Evolutionary conservation across 1,140 invertebrate species (phyloP), one percentile per base, ranked within the genome.

Genomic region (Drepana arcuata): DNA sequence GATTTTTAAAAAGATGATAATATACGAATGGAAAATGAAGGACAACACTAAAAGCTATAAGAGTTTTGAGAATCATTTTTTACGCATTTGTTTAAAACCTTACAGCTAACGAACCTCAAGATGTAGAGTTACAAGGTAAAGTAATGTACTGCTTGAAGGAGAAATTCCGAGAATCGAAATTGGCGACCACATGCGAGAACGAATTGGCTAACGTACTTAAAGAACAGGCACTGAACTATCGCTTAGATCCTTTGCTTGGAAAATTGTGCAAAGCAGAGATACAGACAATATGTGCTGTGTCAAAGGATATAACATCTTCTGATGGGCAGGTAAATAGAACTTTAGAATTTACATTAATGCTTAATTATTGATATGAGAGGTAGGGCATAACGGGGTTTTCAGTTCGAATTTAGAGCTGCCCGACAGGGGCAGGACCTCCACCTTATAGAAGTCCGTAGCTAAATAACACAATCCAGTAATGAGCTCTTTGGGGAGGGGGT

Each of bases 211-310:
- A 87, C 47, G 88, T 96, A 32, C 86, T 97, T 21, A 89, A 92
- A 71, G 94, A 96, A 65, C 92, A 94, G 55, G 94, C 94, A 2
- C 72, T 95, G 14, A 94, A 97, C 84, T 93, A 95, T 63, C 89
- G 92, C 60, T 78, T 95, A 23, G 95, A 97, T 86, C 93, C 94
- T 7, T 79, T 95, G 1, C 82, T 97, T 7, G 88, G 89, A 26
- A 88, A 89, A 26, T 85, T 93, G 25, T 98, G 95, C 53, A 85
- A 86, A 60, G 85, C 85, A n/a, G 89, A 90, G 73, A 87, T 90
- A 45, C 81, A 88, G 48, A 87, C 86, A 14, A 86, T 89, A 36
- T 91, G 88, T 70, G 83, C 86, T 41, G 55, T 67, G 5, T 65
- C 83, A 43, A 83, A 85, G 42, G 80, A 83, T 21, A 86, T 88